Evolutionary conservation across 64 coral and sea anemone genomes (phyloP), one percentile per base, ranked within the genome.

Genomic region (Pachyseris speciosa): DNA sequence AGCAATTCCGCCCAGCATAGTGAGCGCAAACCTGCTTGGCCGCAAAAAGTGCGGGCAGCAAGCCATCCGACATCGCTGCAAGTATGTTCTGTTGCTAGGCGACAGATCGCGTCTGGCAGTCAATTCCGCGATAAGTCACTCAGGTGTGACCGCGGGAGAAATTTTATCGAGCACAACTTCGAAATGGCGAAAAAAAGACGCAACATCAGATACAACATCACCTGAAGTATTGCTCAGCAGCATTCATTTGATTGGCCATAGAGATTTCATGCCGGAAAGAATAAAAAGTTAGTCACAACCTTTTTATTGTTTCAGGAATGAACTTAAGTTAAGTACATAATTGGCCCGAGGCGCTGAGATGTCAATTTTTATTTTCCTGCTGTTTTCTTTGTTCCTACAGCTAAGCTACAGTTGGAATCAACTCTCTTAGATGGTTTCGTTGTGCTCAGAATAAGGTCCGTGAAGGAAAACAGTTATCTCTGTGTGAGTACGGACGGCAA

Each of bases 401-500:
- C 77, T 25, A 80, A 80, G 30, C 31, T 81, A 3, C 15, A 81
- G 77, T 13, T 81, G 77, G 53, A 61, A 24, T 81, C 77, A 15
- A n/a, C 32, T 15, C 1, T 1, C 9, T n/a, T 40, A 13, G 15
- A 81, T 4, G 77, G 77, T 40, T 39, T 34, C 10, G 51, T 63
- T 9, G 51, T 19, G 9, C 32, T 81, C 17, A 81, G 52, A 63
- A 60, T 81, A 59, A 32, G 53, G 40, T 81, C 77, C 53, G 53
- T 60, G 2, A 63, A 57, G 27, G 53, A 81, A 81, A 81, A 81
- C 34, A 61, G 51, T n/a, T 81, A 81, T 30, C 52, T 81, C 5
- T 81, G 77, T 63, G 77, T 81, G 15, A 63, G 40, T 58, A n/a
- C 33, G 8, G 53, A 37, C 4, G 77, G 77, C 33, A 58, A 81